These are phyloP conservation scores for Bilobella aurantiaca DNA, from an alignment of 1,140 invertebrate species.

Conservation along the genomic window DNA sequence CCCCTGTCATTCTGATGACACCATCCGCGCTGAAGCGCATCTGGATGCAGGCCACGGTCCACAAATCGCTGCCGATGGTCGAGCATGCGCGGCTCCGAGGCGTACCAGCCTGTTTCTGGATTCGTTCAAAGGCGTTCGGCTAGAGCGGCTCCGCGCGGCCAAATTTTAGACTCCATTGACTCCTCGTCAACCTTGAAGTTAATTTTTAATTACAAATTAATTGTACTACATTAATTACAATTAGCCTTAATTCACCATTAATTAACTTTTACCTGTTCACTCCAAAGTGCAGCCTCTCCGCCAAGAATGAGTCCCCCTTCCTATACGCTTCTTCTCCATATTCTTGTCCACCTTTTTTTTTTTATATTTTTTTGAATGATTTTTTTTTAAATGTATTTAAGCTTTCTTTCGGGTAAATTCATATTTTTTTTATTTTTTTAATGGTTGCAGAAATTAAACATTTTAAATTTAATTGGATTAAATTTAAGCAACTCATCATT, in stretches of 20 bases:
- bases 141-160: constrained; percentile 36
- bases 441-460: too few species aligned
- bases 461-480: too few species aligned
- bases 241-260: too few species aligned
- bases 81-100: constrained; percentile 55
- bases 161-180: constrained; percentile 34
- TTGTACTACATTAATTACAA: neutral
- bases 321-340: constrained; percentile 44
- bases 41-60: constrained; percentile 33
- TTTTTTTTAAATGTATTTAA: too few species aligned
- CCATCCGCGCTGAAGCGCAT: constrained; percentile 37
- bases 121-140: constrained; percentile 40
- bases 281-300: constrained; percentile 66
- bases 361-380: too few species aligned
- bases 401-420: too few species aligned
- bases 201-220: too few species aligned
- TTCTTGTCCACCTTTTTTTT: too few species aligned
- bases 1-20: constrained; percentile 37
- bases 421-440: too few species aligned
- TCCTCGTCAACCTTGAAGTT: constrained; percentile 38
- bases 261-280: constrained; percentile 51
- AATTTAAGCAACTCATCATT: too few species aligned
- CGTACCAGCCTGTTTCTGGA: constrained; percentile 40
- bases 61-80: constrained; percentile 41
- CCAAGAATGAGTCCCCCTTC: constrained; percentile 49